These are phyloP conservation scores for Gymnoscopelus braueri DNA, from an alignment of 2,797 vertebrate species.

Conservation along the genomic window DNA sequence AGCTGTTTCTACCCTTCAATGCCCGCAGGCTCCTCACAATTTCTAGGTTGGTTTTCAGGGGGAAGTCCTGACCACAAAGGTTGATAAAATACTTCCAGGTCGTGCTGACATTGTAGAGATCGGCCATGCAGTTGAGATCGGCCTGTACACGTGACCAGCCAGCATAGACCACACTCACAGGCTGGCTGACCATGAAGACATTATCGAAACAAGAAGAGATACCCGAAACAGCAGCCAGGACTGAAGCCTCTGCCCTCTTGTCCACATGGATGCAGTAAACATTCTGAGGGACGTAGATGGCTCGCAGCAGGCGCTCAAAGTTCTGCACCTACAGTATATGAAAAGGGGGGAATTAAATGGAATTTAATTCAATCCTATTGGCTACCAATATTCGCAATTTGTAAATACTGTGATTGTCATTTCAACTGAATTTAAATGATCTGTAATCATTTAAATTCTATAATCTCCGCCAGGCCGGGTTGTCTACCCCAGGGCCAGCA, in stretches of 20 bases:
- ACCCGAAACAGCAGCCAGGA: slow-evolving; percentile 76
- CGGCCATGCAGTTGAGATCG: slow-evolving; percentile 93
- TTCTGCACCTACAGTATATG: slow-evolving; percentile 78
- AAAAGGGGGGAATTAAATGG: background rate
- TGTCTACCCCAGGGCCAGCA: too few species aligned
- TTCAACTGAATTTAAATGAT: too few species aligned
- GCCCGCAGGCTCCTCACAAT: slow-evolving; percentile 84
- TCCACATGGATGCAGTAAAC: slow-evolving; percentile 93
- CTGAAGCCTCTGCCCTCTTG: slow-evolving; percentile 80
- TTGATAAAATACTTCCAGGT: slow-evolving; percentile 92
- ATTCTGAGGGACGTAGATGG: slow-evolving; percentile 91
- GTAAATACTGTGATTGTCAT: too few species aligned
- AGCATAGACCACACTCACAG: slow-evolving; percentile 85
- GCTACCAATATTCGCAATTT: too few species aligned
- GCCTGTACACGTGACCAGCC: slow-evolving; percentile 90
- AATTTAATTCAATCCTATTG: too few species aligned
- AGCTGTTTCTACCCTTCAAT: slow-evolving; percentile 84
- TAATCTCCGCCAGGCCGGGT: too few species aligned
- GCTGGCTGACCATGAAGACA: slow-evolving; percentile 59
- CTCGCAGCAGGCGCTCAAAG: slow-evolving; percentile 88
- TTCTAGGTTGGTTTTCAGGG: slow-evolving; percentile 92
- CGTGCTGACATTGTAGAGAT: slow-evolving; percentile 78
- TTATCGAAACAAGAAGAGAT: slow-evolving; percentile 89
- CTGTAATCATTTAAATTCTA: too few species aligned
- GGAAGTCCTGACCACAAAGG: slow-evolving; percentile 91